Evolutionary conservation across 2,113 vertebrate species (phyloP), one percentile per base, ranked within the genome.

Genomic region (Addax nasomaculatus): DNA sequence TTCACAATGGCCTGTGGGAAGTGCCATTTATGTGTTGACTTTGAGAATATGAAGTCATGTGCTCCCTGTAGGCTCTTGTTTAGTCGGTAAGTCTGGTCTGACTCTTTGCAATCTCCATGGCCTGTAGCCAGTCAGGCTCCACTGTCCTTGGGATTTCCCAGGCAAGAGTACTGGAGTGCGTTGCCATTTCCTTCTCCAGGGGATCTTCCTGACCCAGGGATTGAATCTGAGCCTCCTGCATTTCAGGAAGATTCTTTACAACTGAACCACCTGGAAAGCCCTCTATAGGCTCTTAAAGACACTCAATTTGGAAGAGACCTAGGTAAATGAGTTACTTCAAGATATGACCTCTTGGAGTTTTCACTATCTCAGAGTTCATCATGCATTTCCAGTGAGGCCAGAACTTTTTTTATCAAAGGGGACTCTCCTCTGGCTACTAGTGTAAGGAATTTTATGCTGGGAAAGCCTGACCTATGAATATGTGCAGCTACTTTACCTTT

Each of bases 71-170:
- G 76, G 12, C 13, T 85, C 45, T 62, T 76, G 2, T 12, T 73
- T 76, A 76, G 70, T 27, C 0, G 1, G 1, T 14, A 25, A 43
- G 39, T 43, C 12, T 14, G 43, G 39, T 76, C 70, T 27, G 39
- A 76, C 23, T 76, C 6, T 73, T 43, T 43, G 6, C 0, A 1
- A 15, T 43, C 39, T 73, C 23, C 39, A 43, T 3, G 11, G 23
- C 7, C 39, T 43, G 11, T 76, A 76, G 39, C 70, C 70, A 25
- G 6, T 14, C 39, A 43, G 12, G 39, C 13, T 43, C 39, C 23
- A 43, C 70, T 15, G 23, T 43, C 25, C 23, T 43, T 76, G 23
- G 39, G 23, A 43, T 27, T 43, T 43, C 70, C 70, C 23, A 43
- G 36, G 70, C 70, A 76, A 43, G 39, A 27, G 39, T 76, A 27